These are phyloP conservation scores for Saxidomus purpurata DNA, from an alignment of 1,140 invertebrate genomes.

Conservation along the genomic window DNA sequence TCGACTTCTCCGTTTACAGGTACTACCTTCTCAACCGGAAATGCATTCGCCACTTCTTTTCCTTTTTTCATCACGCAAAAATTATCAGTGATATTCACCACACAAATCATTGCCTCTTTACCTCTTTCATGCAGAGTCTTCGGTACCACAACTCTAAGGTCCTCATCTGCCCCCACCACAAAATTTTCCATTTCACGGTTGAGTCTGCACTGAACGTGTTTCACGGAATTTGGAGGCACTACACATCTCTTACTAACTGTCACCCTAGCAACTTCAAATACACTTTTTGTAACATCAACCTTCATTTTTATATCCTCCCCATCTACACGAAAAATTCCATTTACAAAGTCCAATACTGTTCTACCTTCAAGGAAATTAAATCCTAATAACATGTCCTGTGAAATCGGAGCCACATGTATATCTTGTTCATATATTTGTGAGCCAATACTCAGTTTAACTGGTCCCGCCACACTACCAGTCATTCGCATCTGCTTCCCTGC, in stretches of 20 bases:
- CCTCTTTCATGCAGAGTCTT: background rate
- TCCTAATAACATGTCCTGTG: conserved; percentile 2
- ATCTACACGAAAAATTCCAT: background rate
- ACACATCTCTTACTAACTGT: background rate
- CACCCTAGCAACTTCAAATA: background rate
- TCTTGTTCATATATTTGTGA: background rate
- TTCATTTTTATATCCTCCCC: background rate
- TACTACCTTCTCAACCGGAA: background rate
- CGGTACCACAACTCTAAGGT: too few relatives aligned
- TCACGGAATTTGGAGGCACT: conserved; percentile 3
- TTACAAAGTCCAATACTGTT: background rate
- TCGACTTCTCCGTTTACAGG: background rate
- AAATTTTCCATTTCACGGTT: background rate
- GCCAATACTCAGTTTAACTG: background rate
- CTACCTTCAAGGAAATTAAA: background rate
- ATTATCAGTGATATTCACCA: conserved; percentile 45
- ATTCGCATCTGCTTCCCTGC: background rate
- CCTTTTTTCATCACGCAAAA: conserved; percentile 23
- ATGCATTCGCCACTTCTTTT: background rate
- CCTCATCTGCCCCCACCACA: background rate
- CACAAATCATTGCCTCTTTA: conserved; percentile 21
- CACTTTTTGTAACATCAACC: background rate
- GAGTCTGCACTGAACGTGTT: background rate
- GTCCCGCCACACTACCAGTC: background rate
- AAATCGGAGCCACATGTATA: conserved; percentile 36